Base-by-base conservation (phyloP, 2,113 vertebrate species). In the Myiagra hebetior region DNA sequence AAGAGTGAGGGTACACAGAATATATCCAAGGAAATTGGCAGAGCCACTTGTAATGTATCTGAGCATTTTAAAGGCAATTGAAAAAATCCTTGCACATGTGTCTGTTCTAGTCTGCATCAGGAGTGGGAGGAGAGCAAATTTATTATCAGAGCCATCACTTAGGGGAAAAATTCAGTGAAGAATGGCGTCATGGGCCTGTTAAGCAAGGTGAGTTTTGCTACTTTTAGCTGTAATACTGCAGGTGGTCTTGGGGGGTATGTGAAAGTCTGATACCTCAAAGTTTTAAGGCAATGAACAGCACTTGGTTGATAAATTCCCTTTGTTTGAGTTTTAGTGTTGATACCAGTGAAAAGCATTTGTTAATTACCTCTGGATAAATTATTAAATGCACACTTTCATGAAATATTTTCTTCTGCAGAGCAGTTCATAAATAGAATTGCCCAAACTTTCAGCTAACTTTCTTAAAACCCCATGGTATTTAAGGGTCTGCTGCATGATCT, bases 121-220 rank as follows among this genome's bases (percentile, higher is more conserved):
- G 94, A 96, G 60, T 94, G 96, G 98, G 98, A 95, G 98, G 98
- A 94, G 99, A 99, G 84, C 99, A 99, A 97, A 98, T 97, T 14
- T 99, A 99, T 97, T 99, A 99, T 96, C 99, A 99, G 93, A 99
- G 98, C 75, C 98, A 97, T 28, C 98, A 99, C 89, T 96, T 98
- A 80, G 98, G 97, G 94, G 98, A 99, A 42, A 97, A 96, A 63
- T 98, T 98, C 86, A 94, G 91, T 31, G 98, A 99, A 93, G 98
- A 98, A 57, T 98, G 98, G 97, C 99, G 98, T 89, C 90, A 97
- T 10, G 89, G 96, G 52, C 97, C 98, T 78, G 85, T 98, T 93
- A 98, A 98, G 70, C 99, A 99, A 98, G 99, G 99, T 99, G 95
- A 98, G 97, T 59, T 79, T 89, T 87, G 24, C 53, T 85, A 15